Percentiles rank a stretch among this genome's conserved stretches.
Evolutionary conservation across 1,140 invertebrate genomes (phyloP).

Genomic region (Diprion similis): DNA sequence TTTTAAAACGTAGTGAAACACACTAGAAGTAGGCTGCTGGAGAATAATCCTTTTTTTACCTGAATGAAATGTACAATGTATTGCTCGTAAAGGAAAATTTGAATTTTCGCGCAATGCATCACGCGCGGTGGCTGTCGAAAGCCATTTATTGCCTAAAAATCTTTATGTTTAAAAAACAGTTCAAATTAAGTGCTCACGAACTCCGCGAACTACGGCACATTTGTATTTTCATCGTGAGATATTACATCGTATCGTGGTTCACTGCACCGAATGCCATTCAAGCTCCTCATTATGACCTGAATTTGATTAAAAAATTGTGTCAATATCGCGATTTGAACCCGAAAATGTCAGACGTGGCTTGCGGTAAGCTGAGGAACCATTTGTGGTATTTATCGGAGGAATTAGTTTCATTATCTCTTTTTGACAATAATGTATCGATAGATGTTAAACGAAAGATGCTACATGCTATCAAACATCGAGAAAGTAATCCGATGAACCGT

Average conservation of each 20-base stretch:
- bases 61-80: too few species aligned
- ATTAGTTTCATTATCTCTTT: conserved; percentile 39
- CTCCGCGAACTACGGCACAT: conserved; percentile 35
- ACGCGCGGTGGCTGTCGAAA: conserved; percentile 36
- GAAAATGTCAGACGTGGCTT: conserved; percentile 29
- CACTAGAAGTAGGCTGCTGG: too few species aligned
- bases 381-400: conserved; percentile 44
- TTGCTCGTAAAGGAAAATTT: too few species aligned
- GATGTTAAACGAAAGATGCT: conserved; percentile 37
- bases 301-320: conserved; percentile 37
- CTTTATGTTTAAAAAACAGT: conserved; percentile 35
- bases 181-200: conserved; percentile 35
- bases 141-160: conserved; percentile 34
- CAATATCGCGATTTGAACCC: conserved; percentile 32
- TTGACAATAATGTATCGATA: conserved; percentile 38
- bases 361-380: conserved; percentile 40
- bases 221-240: conserved; percentile 38
- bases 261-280: conserved; percentile 26
- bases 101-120: conserved; percentile 32
- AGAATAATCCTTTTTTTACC: too few species aligned
- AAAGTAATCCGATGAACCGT: conserved; percentile 18
- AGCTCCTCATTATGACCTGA: conserved; percentile 40
- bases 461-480: conserved; percentile 21
- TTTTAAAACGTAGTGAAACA: too few species aligned
- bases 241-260: conserved; percentile 43